These are phyloP conservation scores for Epizoanthus ramosus DNA, from an alignment of 92 coral and sea anemone species.

Conservation along the genomic window DNA sequence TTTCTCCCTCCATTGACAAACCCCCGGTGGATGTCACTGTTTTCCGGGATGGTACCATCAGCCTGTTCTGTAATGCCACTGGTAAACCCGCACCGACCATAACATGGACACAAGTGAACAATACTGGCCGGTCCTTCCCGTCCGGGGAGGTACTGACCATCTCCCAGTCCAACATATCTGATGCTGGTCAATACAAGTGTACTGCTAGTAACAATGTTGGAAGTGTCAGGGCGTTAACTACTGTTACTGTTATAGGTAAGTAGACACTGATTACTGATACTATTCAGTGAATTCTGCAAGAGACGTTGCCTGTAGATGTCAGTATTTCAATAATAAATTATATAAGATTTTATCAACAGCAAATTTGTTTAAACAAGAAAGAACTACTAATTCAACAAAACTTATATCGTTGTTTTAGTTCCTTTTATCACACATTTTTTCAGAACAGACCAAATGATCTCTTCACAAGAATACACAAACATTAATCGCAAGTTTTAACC, in stretches of 20 bases:
- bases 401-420: too few species aligned
- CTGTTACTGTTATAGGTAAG: slow-evolving; percentile 6
- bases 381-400: too few species aligned
- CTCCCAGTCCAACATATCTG: background rate
- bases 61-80: slow-evolving; percentile 12
- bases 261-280: background rate
- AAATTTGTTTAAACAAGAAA: too few species aligned
- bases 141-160: background rate
- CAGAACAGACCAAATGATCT: too few species aligned
- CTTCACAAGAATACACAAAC: too few species aligned
- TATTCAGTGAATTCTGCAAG: too few species aligned
- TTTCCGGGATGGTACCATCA: background rate
- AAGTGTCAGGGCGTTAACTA: background rate
- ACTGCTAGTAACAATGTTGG: slow-evolving; percentile 9
- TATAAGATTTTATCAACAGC: too few species aligned
- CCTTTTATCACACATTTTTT: too few species aligned
- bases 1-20: background rate
- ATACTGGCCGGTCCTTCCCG: background rate
- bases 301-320: too few species aligned
- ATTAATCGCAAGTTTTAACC: too few species aligned
- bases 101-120: slow-evolving; percentile 13
- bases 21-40: background rate
- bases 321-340: too few species aligned
- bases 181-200: slow-evolving; percentile 17
- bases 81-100: background rate